A percentile compares a stretch with the other conserved stretches of the same genome.
phyloP scores from a whole-genome alignment of 2,113 vertebrate species.

The Limnothrissa miodon region DNA sequence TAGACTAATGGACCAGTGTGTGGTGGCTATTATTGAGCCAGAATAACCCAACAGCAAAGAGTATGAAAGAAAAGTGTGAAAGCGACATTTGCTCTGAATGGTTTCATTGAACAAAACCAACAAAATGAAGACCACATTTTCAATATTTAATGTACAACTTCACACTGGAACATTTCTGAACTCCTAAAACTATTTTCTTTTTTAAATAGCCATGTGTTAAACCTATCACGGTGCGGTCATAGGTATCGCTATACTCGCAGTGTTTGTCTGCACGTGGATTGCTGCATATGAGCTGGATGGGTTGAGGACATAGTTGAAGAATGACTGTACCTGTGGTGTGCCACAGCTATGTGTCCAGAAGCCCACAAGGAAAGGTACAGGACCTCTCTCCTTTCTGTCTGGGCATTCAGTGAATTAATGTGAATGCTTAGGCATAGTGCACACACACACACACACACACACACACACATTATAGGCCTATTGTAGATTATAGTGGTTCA shows the following conservation, averaged over 20 bases:
- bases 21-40: background rate
- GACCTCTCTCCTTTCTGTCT: background rate
- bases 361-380: background rate
- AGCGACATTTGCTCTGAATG: background rate
- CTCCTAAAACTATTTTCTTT: background rate
- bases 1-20: background rate
- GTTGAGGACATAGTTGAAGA: background rate
- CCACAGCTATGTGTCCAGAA: conserved; percentile 10
- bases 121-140: background rate
- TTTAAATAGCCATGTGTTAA: background rate
- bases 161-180: background rate
- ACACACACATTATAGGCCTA: no score
- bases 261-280: conserved; percentile 11
- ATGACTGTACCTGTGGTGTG: background rate
- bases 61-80: background rate
- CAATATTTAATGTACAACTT: conserved; percentile 10
- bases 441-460: background rate
- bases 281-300: background rate
- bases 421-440: background rate
- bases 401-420: background rate
- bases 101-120: background rate
- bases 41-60: background rate
- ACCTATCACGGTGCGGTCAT: background rate
- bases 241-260: background rate
- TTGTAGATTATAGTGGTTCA: no score